phyloP scores from a whole-genome alignment of 2,888 invertebrate species.

The Sepioteuthis lessoniana region DNA sequence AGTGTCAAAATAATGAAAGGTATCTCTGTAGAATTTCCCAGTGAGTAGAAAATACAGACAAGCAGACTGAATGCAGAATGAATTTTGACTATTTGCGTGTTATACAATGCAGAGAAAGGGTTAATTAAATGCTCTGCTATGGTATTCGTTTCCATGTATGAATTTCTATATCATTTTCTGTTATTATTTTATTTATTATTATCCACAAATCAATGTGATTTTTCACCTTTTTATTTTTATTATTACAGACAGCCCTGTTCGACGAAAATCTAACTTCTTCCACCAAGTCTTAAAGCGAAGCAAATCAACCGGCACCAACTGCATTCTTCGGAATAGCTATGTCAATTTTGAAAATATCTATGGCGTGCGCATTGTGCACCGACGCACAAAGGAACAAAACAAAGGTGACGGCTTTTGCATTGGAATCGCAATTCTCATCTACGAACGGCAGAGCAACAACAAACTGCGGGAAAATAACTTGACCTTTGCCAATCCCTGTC shows the following conservation, averaged over 20 bases:
- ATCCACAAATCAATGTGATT: no score
- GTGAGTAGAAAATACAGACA: no score
- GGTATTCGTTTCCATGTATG: no score
- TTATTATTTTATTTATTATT: no score
- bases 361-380: conserved; percentile 25
- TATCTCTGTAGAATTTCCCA: no score
- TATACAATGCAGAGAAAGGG: no score
- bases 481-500: conserved; percentile 67
- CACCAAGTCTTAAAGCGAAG: conserved; percentile 4
- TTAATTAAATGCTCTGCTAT: no score
- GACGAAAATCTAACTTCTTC: conserved; percentile 35
- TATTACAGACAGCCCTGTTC: conserved; percentile 38
- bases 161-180: no score
- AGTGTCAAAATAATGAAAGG: no score
- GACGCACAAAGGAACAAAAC: conserved; percentile 11
- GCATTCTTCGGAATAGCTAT: not conserved
- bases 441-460: conserved; percentile 51
- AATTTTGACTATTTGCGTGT: no score
- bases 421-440: conserved; percentile 12
- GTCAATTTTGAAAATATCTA: conserved; percentile 41
- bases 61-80: no score
- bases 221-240: not conserved
- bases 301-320: conserved; percentile 8
- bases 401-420: conserved; percentile 39
- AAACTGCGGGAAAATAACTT: conserved; percentile 58